Conservation (phyloP, 2,113 vertebrate species). For the Oophaga pumilio region DNA sequence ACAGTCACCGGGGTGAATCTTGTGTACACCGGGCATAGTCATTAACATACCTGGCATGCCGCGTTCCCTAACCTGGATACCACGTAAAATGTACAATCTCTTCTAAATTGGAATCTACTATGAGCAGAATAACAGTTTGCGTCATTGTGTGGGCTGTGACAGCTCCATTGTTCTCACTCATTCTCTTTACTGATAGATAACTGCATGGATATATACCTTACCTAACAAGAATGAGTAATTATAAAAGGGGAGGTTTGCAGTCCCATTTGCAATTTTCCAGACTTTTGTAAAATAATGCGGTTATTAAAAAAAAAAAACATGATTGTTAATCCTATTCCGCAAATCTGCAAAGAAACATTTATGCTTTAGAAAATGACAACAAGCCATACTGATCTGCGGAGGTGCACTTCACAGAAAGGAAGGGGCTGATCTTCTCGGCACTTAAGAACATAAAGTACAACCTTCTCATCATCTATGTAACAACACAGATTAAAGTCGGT, state of each 20-base stretch:
- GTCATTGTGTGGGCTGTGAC: slow-evolving; percentile 56
- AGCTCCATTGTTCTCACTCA: slow-evolving; percentile 49
- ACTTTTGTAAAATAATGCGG: slow-evolving; percentile 32
- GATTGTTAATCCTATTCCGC: slow-evolving; percentile 45
- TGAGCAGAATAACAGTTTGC: slow-evolving; percentile 50
- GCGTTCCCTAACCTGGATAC: slow-evolving; percentile 36
- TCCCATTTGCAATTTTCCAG: slow-evolving; percentile 46
- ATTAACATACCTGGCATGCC: slow-evolving; percentile 38
- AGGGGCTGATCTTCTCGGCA: slow-evolving; percentile 18
- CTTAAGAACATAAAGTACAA: slow-evolving; percentile 37
- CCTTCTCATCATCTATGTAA: not conserved
- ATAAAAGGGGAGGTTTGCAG: slow-evolving; percentile 23
- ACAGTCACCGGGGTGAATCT: slow-evolving; percentile 26
- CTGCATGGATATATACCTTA: slow-evolving; percentile 43
- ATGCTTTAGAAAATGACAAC: slow-evolving; percentile 30
- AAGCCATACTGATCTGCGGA: slow-evolving; percentile 17
- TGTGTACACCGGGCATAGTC: not conserved
- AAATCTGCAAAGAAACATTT: not conserved
- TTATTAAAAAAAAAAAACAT: not conserved
- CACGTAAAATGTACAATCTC: slow-evolving; percentile 27
- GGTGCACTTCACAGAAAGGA: slow-evolving; percentile 19
- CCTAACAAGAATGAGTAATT: slow-evolving; percentile 24
- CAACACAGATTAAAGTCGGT: slow-evolving; percentile 14
- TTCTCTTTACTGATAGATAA: slow-evolving; percentile 54
- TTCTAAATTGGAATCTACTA: slow-evolving; percentile 39